Base-by-base conservation (phyloP, 2,797 vertebrate species). In the Halcyon badia region DNA sequence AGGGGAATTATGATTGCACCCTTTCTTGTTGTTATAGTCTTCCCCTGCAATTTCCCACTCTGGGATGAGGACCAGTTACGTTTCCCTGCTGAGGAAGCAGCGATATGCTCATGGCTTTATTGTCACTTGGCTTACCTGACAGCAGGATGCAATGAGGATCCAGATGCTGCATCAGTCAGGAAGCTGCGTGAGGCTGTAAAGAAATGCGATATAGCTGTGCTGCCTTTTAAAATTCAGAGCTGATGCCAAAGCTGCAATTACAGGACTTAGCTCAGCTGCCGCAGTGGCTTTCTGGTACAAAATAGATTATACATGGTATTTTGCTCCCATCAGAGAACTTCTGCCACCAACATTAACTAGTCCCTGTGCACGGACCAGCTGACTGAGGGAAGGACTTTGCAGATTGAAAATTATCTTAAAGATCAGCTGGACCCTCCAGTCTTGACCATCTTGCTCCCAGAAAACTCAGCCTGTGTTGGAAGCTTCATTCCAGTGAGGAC, bases 201-300 rank as follows among this genome's bases (percentile, higher is more conserved):
- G 87, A 89, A 91, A 92, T 56, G 37, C 76, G 83, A 81, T 70
- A 35, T 54, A 80, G 21, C 28, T 94, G 69, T 69, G 15, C 46
- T 76, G 35, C 8, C 42, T 91, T 82, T 66, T 46, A 78, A 75
- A 92, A 90, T 76, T 71, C 82, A 66, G 35, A 76, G 84, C 79
- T 69, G 56, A 82, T 91, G 66, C 58, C 62, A 91, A 88, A 51
- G 58, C 54, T 95, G 73, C 37, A 78, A 52, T 79, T 87, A 78
- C 30, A 85, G n/a, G 37, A 66, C 31, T 90, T 66, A 30, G 35
- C n/a, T 86, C 31, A 71, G 31, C 65, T 90, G 42, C 21, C n/a
- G 22, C 28, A 57, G 52, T 66, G 61, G n/a, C 19, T 84, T 21
- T 54, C 30, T 58, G 57, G 49, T 49, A 91, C 41, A 49, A 49